Evolutionary conservation across 2,797 vertebrate species (phyloP), one percentile per base, ranked within the genome.

Genomic region (Corythornis leucogaster): DNA sequence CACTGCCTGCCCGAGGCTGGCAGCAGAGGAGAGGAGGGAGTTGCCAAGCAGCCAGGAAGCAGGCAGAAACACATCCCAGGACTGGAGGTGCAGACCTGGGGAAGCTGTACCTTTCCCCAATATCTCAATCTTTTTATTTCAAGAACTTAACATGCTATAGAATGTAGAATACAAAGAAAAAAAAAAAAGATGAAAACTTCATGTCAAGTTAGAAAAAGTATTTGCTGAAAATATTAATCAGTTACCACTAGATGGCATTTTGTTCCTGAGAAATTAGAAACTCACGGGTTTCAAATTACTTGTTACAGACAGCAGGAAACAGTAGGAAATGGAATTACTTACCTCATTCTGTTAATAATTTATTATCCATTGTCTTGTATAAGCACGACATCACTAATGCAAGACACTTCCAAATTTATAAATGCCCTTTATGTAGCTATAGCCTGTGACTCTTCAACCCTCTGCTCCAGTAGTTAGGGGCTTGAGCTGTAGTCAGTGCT

Each of bases 231-330:
- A 59, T 68, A 53, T 35, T 62, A 31, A 67, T 17, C 26, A 82
- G 83, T 92, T 87, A 80, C 96, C 96, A 92, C 96, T 97, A 97
- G 96, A 87, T 97, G 96, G 96, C 95, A 92, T 95, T 95, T 97
- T 81, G 50, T 73, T 84, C 90, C 94, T 73, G 61, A 92, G 85
- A 82, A 95, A 94, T 77, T 67, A 62, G 38, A n/a, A 68, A 81
- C 35, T 35, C 53, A 19, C 35, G 15, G 38, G 15, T 75, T 85
- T 94, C 6, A 1, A 81, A 92, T 88, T 68, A 70, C 59, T 70
- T 63, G 45, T 35, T 81, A 70, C 14, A 68, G 63, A 26, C 50
- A 81, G 45, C 45, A 92, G 69, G 79, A 75, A 90, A 89, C 48
- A 61, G 64, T 31, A 63, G 46, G 80, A 91, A 94, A 85, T 54